These are phyloP conservation scores for Eretmocerus hayati DNA, from an alignment of 2,888 invertebrate species.

Conservation along the genomic window DNA sequence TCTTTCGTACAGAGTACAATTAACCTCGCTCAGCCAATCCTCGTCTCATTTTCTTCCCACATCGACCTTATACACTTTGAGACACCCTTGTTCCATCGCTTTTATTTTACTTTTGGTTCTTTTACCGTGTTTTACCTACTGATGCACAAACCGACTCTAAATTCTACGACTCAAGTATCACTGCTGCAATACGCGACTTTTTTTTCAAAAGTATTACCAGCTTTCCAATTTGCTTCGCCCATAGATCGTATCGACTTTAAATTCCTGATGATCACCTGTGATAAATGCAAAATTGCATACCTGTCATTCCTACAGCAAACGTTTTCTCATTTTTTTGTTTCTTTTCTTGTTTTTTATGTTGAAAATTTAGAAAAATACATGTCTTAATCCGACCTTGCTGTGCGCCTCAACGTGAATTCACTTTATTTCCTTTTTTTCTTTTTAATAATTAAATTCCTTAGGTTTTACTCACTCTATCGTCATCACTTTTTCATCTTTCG, in stretches of 20 bases:
- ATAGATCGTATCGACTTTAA: too few relatives aligned
- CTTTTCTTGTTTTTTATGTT: conserved; percentile 29
- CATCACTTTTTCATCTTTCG: not conserved
- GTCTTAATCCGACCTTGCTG: conserved; percentile 37
- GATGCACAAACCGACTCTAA: too few relatives aligned
- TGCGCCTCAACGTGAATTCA: conserved; percentile 13
- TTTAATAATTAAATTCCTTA: conserved; percentile 3
- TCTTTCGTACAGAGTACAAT: not conserved
- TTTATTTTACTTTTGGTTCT: too few relatives aligned
- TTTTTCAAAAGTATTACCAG: too few relatives aligned
- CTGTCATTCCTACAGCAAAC: too few relatives aligned
- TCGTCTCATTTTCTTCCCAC: not conserved
- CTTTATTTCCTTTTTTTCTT: conserved; percentile 1
- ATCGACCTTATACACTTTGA: not conserved
- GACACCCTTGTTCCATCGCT: too few relatives aligned
- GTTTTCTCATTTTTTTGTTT: conserved; percentile 22
- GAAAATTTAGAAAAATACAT: conserved; percentile 48
- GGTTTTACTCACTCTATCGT: conserved; percentile 3
- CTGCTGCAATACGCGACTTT: too few relatives aligned
- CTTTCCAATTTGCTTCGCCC: too few relatives aligned
- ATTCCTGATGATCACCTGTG: too few relatives aligned
- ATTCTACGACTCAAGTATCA: too few relatives aligned
- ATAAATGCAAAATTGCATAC: too few relatives aligned
- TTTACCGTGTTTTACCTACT: conserved; percentile 14
- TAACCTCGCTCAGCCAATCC: not conserved